Percentiles rank a stretch among this genome's conserved stretches.
phyloP scores from a whole-genome alignment of 2,797 vertebrate species.

The Cuniculus paca region DNA sequence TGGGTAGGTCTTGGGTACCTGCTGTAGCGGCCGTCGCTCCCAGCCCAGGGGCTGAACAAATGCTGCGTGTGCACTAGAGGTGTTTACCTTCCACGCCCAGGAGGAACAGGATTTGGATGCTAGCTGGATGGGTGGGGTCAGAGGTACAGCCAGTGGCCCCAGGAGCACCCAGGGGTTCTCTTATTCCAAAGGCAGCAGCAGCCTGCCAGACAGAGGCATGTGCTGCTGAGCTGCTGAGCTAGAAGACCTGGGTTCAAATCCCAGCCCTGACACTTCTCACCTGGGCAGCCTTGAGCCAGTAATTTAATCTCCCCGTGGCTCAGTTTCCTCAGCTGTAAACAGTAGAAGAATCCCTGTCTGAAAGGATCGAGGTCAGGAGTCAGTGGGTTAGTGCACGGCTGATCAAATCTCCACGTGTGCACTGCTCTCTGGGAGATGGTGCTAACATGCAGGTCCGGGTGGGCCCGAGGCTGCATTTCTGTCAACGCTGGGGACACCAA shows the following conservation, averaged over 20 bases:
- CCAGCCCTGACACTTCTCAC: background rate
- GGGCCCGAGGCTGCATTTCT: background rate
- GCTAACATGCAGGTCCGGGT: background rate
- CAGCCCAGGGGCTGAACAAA: background rate
- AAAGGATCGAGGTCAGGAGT: background rate
- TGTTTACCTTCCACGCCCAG: background rate
- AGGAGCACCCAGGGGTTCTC: background rate
- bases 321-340: background rate
- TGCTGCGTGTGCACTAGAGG: fast-evolving
- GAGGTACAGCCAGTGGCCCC: background rate
- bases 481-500: fast-evolving
- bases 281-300: background rate
- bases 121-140: background rate
- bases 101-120: too few species aligned
- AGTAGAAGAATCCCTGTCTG: background rate
- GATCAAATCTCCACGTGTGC: background rate
- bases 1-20: too few species aligned
- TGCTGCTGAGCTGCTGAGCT: background rate
- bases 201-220: background rate
- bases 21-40: fast-evolving
- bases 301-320: background rate
- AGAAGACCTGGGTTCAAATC: background rate
- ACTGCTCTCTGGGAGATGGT: fast-evolving
- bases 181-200: background rate
- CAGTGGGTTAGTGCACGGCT: background rate